Base-by-base conservation (phyloP, 2,113 vertebrate genomes). In the Chitala chitala region DNA sequence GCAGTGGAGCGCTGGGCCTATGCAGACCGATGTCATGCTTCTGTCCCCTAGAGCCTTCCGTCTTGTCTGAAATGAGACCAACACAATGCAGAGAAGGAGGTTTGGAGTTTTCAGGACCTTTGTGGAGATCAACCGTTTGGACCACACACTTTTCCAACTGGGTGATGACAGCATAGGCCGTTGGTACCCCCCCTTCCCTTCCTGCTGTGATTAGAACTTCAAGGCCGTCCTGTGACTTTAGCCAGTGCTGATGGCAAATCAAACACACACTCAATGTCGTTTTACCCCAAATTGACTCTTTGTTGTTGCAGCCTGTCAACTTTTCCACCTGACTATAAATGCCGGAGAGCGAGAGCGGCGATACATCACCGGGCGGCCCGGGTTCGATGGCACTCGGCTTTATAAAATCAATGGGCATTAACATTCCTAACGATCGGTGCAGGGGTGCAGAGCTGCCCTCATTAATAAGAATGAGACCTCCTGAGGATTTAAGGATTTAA, bases 401-500 rank as follows among this genome's bases (percentile, higher is more conserved):
- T 75, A 77, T 78, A 78, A n/a, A 80, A 82, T 82, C 80, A 78
- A 80, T 82, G 73, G 51, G 48, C 69, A 80, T 82, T 82, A 80
- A 70, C 76, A 78, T 80, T 54, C 64, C 29, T 69, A 74, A 63
- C 46, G 44, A 77, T 75, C 51, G 44, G 22, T 22, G 5, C 33
- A 13, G 15, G 12, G 33, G 17, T 24, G 13, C 53, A 24, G 10
- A n/a, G 42, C 55, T 48, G 40, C 56, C 53, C 74, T 75, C 66
- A 33, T 75, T 69, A 75, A 75, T 59, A 59, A 33, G 36, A 59
- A 59, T 33, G 17, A 55, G 65, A 24, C 26, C 53, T 48, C 64
- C 51, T 13, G 29, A 58, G 65, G 74, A 58, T 69, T 46, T 48
- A 10, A 40, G 51, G 65, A 55, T 50, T 75, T 38, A 48, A 68